A percentile compares a stretch with the other conserved stretches of the same genome.
Conservation (phyloP, 2,888 invertebrate species). For the Isotomurus palustris region DNA sequence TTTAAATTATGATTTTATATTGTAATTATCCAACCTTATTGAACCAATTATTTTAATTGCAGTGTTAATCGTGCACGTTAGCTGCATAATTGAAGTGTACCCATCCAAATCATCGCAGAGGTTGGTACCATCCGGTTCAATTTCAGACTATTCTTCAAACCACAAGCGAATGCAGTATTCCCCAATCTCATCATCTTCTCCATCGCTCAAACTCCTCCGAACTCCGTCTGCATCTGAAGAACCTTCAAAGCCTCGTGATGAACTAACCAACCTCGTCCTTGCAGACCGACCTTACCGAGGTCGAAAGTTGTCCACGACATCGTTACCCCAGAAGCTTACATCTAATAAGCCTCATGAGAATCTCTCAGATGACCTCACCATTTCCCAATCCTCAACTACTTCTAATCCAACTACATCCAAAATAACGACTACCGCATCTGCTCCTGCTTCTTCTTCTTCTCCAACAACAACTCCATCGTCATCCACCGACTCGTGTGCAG, state of each 20-base stretch:
- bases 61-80: constrained; percentile 44
- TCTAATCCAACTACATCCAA: background rate
- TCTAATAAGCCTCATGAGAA: background rate
- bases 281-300: constrained; percentile 3
- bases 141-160: background rate
- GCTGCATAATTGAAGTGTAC: constrained; percentile 44
- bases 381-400: background rate
- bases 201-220: constrained; percentile 17
- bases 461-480: constrained; percentile 6
- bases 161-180: background rate
- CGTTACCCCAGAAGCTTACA: constrained; percentile 7
- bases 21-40: too few species aligned
- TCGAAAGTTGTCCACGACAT: constrained; percentile 8
- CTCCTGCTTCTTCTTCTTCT: constrained; percentile 9
- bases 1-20: too few species aligned
- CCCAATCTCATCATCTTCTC: background rate
- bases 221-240: constrained; percentile 15
- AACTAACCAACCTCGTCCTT: background rate
- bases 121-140: background rate
- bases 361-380: background rate
- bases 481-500: constrained; percentile 31
- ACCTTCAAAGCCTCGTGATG: background rate
- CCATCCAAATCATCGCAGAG: constrained; percentile 19
- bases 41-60: too few species aligned
- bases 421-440: background rate